phyloP scores from a whole-genome alignment of 2,888 invertebrate species.

The Phlogophora meticulosa region DNA sequence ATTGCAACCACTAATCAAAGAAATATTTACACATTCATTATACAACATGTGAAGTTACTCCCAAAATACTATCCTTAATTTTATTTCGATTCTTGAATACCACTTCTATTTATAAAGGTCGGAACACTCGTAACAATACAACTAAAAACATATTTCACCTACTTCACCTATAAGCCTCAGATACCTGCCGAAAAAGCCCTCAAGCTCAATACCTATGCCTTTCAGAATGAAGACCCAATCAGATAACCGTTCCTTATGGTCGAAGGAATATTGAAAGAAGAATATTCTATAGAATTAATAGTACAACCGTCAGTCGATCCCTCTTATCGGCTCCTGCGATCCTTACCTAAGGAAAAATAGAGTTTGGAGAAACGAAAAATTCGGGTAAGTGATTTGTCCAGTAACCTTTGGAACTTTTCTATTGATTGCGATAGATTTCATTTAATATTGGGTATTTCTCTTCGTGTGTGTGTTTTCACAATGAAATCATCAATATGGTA shows the following conservation, averaged over 20 bases:
- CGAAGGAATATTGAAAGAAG: conserved; percentile 64
- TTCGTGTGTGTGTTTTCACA: neutral
- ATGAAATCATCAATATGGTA: too few relatives aligned
- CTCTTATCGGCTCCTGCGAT: conserved; percentile 61
- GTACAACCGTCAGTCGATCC: conserved; percentile 63
- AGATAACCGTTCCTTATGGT: conserved; percentile 50
- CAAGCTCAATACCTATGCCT: conserved; percentile 23
- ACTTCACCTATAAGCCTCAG: neutral
- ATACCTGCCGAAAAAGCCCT: conserved; percentile 11
- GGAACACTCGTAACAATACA: neutral
- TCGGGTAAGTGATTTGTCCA: conserved; percentile 61
- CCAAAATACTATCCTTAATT: neutral
- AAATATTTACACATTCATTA: neutral
- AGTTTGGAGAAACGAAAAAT: conserved; percentile 45
- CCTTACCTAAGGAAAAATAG: conserved; percentile 61
- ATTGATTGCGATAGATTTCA: conserved; percentile 17
- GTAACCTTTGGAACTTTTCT: conserved; percentile 43
- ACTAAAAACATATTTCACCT: neutral
- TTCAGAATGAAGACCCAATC: conserved; percentile 48
- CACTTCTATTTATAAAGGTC: neutral
- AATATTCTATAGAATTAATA: conserved; percentile 67
- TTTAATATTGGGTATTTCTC: neutral
- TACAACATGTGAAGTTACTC: neutral
- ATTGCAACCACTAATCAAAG: neutral
- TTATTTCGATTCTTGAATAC: neutral